phyloP scores from a whole-genome alignment of 1,140 invertebrate genomes.

The Littorina saxatilis region DNA sequence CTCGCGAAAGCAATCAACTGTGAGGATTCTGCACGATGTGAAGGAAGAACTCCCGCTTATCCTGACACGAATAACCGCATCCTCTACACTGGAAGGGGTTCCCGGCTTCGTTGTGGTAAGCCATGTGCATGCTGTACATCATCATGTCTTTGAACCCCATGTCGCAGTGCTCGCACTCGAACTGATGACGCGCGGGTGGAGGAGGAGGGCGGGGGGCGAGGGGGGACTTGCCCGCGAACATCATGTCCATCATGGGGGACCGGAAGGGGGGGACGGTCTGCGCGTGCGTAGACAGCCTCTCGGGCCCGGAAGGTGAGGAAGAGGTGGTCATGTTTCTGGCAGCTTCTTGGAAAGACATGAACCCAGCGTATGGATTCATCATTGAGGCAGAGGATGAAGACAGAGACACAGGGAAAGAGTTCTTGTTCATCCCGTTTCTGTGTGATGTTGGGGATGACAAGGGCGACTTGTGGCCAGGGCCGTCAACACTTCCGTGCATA shows the following conservation, averaged over 20 bases:
- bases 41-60: slow-evolving; percentile 92
- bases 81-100: slow-evolving; percentile 96
- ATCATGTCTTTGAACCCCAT: slow-evolving; percentile 92
- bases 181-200: slow-evolving; percentile 60
- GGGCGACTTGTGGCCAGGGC: neutral
- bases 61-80: slow-evolving; percentile 88
- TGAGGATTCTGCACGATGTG: slow-evolving; percentile 82
- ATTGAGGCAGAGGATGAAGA: neutral
- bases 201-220: slow-evolving; percentile 10
- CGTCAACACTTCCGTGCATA: neutral
- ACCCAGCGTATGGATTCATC: neutral
- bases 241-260: neutral
- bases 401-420: neutral
- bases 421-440: no score
- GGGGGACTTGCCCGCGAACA: slow-evolving; percentile 30
- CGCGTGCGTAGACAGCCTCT: slow-evolving; percentile 23
- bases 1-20: neutral
- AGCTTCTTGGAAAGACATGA: neutral
- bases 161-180: slow-evolving; percentile 90
- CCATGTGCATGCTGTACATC: slow-evolving; percentile 97
- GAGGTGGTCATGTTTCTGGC: neutral
- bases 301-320: neutral
- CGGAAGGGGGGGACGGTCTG: slow-evolving; percentile 3
- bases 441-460: neutral
- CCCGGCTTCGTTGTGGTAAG: slow-evolving; percentile 89